Evolutionary conservation across 2,888 invertebrate genomes (phyloP).

Genomic region (Polydrusus tereticollis): DNA sequence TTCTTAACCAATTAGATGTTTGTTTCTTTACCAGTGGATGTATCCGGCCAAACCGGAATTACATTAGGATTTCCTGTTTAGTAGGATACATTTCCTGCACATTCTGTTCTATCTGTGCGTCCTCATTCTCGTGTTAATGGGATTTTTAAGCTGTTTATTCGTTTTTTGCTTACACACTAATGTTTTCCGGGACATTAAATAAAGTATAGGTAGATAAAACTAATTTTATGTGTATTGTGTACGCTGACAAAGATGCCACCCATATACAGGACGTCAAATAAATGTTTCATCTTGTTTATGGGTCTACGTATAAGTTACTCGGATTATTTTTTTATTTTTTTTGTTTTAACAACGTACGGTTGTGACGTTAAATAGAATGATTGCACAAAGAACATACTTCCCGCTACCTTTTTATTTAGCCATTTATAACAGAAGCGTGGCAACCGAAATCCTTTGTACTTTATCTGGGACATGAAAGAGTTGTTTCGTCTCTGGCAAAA

Average conservation of each 20-base stretch:
- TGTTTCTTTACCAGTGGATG: not conserved
- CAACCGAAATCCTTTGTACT: slow-evolving; percentile 28
- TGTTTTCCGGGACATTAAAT: too few species aligned
- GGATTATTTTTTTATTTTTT: not conserved
- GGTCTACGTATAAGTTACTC: too few species aligned
- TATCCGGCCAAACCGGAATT: not conserved
- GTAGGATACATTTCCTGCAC: not conserved
- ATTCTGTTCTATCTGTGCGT: not conserved
- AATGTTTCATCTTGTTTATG: too few species aligned
- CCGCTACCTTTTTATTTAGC: slow-evolving; percentile 29
- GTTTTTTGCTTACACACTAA: too few species aligned
- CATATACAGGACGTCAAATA: too few species aligned
- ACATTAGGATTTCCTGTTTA: not conserved
- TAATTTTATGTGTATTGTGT: too few species aligned
- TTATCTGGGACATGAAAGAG: slow-evolving; percentile 39
- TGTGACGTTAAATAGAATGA: slow-evolving; percentile 11
- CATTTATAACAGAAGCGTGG: slow-evolving; percentile 26
- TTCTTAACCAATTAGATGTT: too few species aligned
- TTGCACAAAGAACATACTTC: slow-evolving; percentile 20
- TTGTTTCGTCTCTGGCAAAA: slow-evolving; percentile 24
- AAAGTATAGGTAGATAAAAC: too few species aligned
- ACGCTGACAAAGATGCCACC: too few species aligned
- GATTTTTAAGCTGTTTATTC: too few species aligned
- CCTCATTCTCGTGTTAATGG: too few species aligned
- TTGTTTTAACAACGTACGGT: not conserved